Evolutionary conservation across 2,888 invertebrate genomes (phyloP).

Genomic region (Microctonus brassicae): DNA sequence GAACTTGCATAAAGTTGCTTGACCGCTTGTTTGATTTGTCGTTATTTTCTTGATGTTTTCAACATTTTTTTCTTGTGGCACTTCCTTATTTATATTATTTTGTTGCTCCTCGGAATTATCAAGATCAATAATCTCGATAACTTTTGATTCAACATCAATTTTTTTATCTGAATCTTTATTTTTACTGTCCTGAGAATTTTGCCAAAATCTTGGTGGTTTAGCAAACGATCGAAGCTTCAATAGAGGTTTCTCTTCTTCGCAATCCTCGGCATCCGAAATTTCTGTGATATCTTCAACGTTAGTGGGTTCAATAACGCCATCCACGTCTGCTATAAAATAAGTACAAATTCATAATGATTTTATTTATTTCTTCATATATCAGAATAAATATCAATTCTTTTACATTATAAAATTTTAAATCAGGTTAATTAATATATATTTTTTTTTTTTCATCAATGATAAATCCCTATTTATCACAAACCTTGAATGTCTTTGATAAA

Average conservation of each 20-base stretch:
- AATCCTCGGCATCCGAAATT: constrained; percentile 58
- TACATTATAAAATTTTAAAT: background rate
- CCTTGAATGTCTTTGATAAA: constrained; percentile 2
- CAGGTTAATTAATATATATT: background rate
- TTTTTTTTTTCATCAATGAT: background rate
- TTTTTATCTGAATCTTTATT: background rate
- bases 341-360: background rate
- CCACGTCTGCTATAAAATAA: constrained; percentile 20
- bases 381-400: background rate
- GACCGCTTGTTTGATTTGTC: background rate
- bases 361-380: background rate
- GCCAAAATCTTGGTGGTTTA: constrained; percentile 59
- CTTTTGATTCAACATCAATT: background rate
- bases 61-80: background rate
- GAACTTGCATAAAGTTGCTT: background rate
- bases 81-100: background rate
- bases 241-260: constrained; percentile 53
- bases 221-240: constrained; percentile 61
- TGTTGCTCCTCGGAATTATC: background rate
- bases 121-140: constrained; percentile 23
- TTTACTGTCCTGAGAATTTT: constrained; percentile 47
- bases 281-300: constrained; percentile 32
- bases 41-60: background rate
- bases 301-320: constrained; percentile 20
- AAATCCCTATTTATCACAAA: constrained; percentile 11